Base-by-base conservation (phyloP, 2,797 vertebrate species). In the Platyrinchus mystaceus region DNA sequence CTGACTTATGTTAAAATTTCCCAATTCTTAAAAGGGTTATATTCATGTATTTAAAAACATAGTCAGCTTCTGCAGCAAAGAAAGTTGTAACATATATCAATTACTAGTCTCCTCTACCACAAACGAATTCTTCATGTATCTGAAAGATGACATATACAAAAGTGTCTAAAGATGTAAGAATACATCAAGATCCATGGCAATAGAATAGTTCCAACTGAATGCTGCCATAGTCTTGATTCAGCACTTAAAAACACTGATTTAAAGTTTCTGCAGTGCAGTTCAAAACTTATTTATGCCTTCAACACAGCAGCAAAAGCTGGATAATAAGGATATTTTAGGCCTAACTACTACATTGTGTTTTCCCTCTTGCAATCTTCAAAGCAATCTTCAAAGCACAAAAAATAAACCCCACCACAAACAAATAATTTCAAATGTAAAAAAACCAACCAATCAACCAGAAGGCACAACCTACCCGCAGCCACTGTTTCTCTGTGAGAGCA, bases 401-500 rank as follows among this genome's bases (percentile, higher is more conserved):
- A 70, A 62, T 30, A 43, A 28, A 1, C 27, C 1, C 1, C 28
- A 75, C 7, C 24, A 50, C 6, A 84, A 71, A 60, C 20, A 0
- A 58, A 24, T 41, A 50, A n/a, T 21, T 76, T 30, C 32, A 86
- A 41, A 36, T 22, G 12, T 16, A 7, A 50, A 21, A 70, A 64
- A 43, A 46, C 36, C 41, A 62, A 37, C 15, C 22, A n/a, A 68
- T 18, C 7, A 12, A 53, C 8, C n/a, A 62, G 53, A 82, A 75
- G 7, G 24, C 17, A 52, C 28, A 56, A 94, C 98, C 73, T 98
- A 99, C 99, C 98, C 99, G 97, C 20, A 99, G 98, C 99, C 99
- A 99, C 93, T 99, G 99, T 68, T 99, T 99, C 92, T 99, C 99
- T 0, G 99, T 99, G 93, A 99, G 98, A 7, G 99, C 96, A 52